Percentiles rank a stretch among this genome's conserved stretches.
Evolutionary conservation across 2,113 vertebrate species (phyloP).

Genomic region (Cyanoderma ruficeps): DNA sequence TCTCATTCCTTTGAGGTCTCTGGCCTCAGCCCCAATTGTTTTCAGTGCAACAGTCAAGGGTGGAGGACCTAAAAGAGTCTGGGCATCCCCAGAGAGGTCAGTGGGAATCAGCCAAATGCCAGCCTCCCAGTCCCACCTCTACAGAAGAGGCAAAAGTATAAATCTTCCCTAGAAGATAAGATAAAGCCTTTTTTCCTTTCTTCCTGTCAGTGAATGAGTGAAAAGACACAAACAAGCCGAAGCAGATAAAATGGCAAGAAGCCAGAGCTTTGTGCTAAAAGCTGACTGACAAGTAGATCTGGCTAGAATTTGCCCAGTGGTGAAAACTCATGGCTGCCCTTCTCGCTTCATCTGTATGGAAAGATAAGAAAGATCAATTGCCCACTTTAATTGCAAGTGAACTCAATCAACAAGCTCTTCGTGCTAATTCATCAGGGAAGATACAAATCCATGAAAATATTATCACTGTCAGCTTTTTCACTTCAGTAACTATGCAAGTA

Average conservation of each 20-base stretch:
- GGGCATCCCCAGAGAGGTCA: neutral
- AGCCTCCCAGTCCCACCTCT: neutral
- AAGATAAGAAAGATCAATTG: constrained; percentile 36
- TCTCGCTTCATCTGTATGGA: neutral
- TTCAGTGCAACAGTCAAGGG: neutral
- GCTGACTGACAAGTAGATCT: neutral
- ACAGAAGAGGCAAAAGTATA: neutral
- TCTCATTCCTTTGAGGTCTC: neutral
- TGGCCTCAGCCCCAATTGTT: neutral
- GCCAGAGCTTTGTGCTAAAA: neutral
- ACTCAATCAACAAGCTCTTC: constrained; percentile 38
- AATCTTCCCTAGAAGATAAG: neutral
- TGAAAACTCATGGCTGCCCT: neutral
- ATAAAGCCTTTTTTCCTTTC: neutral
- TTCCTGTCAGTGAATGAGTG: neutral
- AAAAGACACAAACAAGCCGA: neutral
- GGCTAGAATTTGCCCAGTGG: neutral
- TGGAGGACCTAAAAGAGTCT: neutral
- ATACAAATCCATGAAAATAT: constrained; percentile 3
- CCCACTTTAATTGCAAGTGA: neutral
- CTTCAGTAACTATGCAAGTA: neutral
- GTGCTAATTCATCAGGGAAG: constrained; percentile 13
- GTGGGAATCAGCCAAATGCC: neutral
- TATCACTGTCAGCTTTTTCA: neutral
- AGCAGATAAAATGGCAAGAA: constrained; percentile 2